Evolutionary conservation across 35 echinoderm and acorn worm species (phyloP).

Genomic region (Acanthaster planci): DNA sequence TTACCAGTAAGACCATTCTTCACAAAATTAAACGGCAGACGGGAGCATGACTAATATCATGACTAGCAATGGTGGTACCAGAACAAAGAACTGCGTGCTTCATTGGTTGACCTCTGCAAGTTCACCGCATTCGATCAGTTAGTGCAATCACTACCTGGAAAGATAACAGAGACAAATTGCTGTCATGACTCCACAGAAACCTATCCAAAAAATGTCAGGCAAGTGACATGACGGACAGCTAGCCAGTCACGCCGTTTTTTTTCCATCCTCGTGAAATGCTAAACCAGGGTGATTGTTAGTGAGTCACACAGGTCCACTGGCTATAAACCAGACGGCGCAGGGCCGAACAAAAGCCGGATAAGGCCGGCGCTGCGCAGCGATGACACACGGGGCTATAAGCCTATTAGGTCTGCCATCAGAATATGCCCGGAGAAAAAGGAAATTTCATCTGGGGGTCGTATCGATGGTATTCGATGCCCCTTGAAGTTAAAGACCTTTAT

Average conservation of each 20-base stretch:
- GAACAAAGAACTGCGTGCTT: not conserved
- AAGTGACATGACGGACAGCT: conserved; percentile 6
- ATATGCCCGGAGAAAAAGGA: not conserved
- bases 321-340: not conserved
- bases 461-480: too few species aligned
- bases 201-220: not conserved
- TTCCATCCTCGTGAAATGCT: not conserved
- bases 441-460: not conserved
- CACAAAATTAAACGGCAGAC: not conserved
- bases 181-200: conserved; percentile 22
- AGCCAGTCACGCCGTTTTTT: not conserved
- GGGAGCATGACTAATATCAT: not conserved
- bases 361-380: not conserved
- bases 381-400: conserved; percentile 9
- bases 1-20: not conserved
- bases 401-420: conserved; percentile 25
- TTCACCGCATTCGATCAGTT: not conserved
- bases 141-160: not conserved
- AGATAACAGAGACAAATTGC: not conserved
- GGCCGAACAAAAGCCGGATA: conserved; percentile 25
- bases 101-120: not conserved
- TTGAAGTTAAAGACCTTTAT: too few species aligned
- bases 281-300: not conserved
- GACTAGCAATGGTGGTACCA: not conserved
- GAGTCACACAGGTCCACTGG: conserved; percentile 10